Evolutionary conservation across 1,140 invertebrate genomes (phyloP), one percentile per base, ranked within the genome.

Genomic region (Ips nitidus): DNA sequence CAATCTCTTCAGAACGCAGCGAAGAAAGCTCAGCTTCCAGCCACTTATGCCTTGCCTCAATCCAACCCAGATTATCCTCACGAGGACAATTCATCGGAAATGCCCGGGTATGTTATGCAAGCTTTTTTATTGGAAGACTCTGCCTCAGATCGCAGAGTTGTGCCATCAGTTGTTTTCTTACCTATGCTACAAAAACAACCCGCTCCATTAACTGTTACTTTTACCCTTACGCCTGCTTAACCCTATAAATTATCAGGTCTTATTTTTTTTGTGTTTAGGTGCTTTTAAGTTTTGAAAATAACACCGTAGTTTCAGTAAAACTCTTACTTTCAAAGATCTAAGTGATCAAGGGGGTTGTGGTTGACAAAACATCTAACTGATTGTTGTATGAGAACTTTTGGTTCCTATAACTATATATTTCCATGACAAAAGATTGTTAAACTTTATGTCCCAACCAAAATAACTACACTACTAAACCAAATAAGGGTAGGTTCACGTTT

Each of bases 81-180:
- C 37, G 73, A 73, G 5, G 73, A 73, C 2, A 56, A 53, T 52
- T 66, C 70, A 22, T 65, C 57, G n/a, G 60, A 61, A 40, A 52
- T 78, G 77, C 41, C 75, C n/a, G 73, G 73, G 66, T 80, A 79
- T 68, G 73, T 78, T 81, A 94, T 95, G 92, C 93, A 95, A 80
- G 89, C 92, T 39, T 95, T 95, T 81, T 84, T 93, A 68, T 82
- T 95, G 75, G 89, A 92, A 76, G 90, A 91, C 77, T 66, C 81
- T 76, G 76, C 81, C 74, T 71, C 72, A 41, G 77, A 78, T 53
- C 72, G 73, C 6, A 73, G 73, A 57, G 90, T 97, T 81, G 88
- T 94, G 66, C 93, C 95, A 40, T 93, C 94, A 63, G 83, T 97
- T 65, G 93, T 97, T 77, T 95, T 95, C 82, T 85, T 97, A 78